Percentiles rank a stretch among this genome's conserved stretches.
phyloP scores from a whole-genome alignment of 2,113 vertebrate genomes.

The Xenopus laevis region DNA sequence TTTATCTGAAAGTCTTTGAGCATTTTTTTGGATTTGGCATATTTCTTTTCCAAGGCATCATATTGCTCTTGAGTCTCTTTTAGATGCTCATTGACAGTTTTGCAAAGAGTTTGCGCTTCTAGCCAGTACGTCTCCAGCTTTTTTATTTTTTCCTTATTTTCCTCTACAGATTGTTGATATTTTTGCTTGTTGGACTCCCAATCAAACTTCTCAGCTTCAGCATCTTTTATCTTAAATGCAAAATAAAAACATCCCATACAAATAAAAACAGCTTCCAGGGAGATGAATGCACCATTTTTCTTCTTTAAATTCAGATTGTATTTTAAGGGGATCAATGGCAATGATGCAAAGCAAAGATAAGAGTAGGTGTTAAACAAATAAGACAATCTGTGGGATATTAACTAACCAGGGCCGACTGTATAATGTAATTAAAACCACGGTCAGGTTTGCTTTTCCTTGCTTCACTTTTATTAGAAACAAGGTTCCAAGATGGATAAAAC shows the following conservation, averaged over 20 bases:
- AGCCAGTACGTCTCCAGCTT: constrained; percentile 86
- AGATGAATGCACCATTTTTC: too few species aligned
- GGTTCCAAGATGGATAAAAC: too few species aligned
- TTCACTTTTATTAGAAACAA: too few species aligned
- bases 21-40: constrained; percentile 87
- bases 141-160: constrained; percentile 75
- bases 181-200: constrained; percentile 72
- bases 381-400: too few species aligned
- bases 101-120: constrained; percentile 84
- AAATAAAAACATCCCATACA: background rate
- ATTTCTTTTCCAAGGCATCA: constrained; percentile 86
- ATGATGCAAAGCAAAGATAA: too few species aligned
- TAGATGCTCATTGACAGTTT: constrained; percentile 81
- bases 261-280: too few species aligned
- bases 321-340: too few species aligned
- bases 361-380: too few species aligned
- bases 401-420: too few species aligned
- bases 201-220: constrained; percentile 67
- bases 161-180: constrained; percentile 75
- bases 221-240: constrained; percentile 65
- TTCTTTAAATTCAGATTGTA: too few species aligned
- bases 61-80: constrained; percentile 79
- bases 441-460: too few species aligned
- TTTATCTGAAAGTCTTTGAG: constrained; percentile 89
- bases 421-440: too few species aligned